Conservation (phyloP, 2,113 vertebrate species). For the Lycaon pictus region DNA sequence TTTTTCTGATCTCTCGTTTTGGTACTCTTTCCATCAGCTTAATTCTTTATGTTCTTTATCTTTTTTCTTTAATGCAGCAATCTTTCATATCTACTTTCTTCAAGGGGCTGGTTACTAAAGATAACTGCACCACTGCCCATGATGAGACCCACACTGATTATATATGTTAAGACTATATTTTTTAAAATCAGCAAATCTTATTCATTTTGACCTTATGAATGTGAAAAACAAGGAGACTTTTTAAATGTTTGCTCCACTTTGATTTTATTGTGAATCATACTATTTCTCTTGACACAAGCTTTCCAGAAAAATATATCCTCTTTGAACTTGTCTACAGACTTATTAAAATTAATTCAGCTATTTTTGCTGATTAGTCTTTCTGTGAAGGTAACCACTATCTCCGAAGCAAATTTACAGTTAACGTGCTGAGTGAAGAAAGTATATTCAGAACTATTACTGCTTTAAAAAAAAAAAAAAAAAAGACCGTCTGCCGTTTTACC, state of each 20-base stretch:
- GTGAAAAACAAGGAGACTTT: constrained; percentile 36
- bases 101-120: not conserved
- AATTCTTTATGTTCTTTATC: constrained; percentile 55
- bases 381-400: not conserved
- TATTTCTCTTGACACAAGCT: constrained; percentile 62
- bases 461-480: constrained; percentile 5
- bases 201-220: constrained; percentile 11
- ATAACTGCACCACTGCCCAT: not conserved
- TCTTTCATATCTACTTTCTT: not conserved
- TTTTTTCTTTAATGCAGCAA: constrained; percentile 4
- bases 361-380: constrained; percentile 52
- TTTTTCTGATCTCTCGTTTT: constrained; percentile 47
- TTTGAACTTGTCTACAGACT: not conserved
- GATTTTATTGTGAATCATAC: constrained; percentile 19
- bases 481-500: not conserved
- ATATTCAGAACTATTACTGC: constrained; percentile 21
- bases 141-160: constrained; percentile 41
- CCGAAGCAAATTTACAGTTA: constrained; percentile 2
- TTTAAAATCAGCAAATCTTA: constrained; percentile 53
- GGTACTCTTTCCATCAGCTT: constrained; percentile 67
- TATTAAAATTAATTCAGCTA: not conserved
- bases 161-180: not conserved
- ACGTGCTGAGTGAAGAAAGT: constrained; percentile 23
- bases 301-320: constrained; percentile 28
- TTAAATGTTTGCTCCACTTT: constrained; percentile 4